Conservation (phyloP, 1,140 invertebrate genomes). For the Drosophila busckii region DNA sequence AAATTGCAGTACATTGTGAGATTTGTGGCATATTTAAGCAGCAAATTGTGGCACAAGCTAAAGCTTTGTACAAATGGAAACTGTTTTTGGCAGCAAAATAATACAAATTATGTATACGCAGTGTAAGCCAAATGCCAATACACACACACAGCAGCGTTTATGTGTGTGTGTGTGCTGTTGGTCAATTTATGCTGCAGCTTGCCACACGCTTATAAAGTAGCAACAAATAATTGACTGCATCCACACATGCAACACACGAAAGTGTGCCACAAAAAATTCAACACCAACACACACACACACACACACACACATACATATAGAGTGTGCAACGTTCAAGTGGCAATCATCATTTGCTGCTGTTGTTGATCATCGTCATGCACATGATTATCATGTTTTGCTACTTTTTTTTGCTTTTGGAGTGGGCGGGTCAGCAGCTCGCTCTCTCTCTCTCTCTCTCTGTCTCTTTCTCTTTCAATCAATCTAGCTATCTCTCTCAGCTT, state of each 20-base stretch:
- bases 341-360: conserved; percentile 48
- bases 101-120: too few relatives aligned
- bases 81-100: too few relatives aligned
- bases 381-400: conserved; percentile 34
- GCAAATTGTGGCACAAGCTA: too few relatives aligned
- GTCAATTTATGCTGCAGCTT: conserved; percentile 23
- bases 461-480: too few relatives aligned
- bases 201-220: conserved; percentile 58
- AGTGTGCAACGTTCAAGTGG: conserved; percentile 46
- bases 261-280: not conserved
- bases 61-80: too few relatives aligned
- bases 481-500: not conserved
- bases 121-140: too few relatives aligned
- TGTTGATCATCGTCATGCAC: conserved; percentile 1
- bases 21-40: too few relatives aligned
- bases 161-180: too few relatives aligned
- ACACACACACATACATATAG: not conserved
- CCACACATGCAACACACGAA: conserved; percentile 2
- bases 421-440: too few relatives aligned
- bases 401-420: too few relatives aligned
- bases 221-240: conserved; percentile 66
- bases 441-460: not conserved
- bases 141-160: too few relatives aligned
- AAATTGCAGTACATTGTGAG: too few relatives aligned
- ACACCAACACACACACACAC: not conserved